A percentile compares a stretch with the other conserved stretches of the same genome.
phyloP scores from a whole-genome alignment of 2,888 invertebrate species.

The Coelopa pilipes region DNA sequence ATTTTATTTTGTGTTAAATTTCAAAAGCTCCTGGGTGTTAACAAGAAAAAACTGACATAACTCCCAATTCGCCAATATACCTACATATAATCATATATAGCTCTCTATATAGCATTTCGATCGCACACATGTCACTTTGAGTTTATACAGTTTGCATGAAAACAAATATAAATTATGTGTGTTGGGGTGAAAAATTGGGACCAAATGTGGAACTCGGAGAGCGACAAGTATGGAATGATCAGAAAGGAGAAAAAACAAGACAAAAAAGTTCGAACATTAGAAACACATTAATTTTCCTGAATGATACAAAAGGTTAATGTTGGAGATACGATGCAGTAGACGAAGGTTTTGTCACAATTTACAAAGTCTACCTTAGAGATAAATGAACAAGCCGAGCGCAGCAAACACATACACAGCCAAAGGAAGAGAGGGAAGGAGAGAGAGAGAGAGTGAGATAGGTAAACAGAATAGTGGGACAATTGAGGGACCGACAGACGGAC shows the following conservation, averaged over 20 bases:
- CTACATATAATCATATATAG: background rate
- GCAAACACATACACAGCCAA: background rate
- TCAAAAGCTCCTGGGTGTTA: too few species aligned
- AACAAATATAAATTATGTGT: background rate
- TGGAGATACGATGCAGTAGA: background rate
- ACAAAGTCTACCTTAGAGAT: background rate
- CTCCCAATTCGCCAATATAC: background rate
- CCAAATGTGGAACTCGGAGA: too few species aligned
- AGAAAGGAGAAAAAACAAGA: background rate
- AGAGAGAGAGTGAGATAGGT: too few species aligned
- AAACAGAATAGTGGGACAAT: too few species aligned
- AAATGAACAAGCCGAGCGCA: background rate
- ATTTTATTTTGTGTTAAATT: background rate
- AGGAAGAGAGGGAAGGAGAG: too few species aligned
- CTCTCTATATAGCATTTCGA: too few species aligned
- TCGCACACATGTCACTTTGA: too few species aligned
- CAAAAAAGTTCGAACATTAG: conserved; percentile 11
- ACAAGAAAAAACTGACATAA: too few species aligned
- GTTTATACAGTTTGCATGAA: conserved; percentile 27
- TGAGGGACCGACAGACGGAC: too few species aligned
- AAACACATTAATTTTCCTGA: conserved; percentile 31
- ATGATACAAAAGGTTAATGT: conserved; percentile 5
- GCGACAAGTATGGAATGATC: too few species aligned
- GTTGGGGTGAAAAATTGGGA: background rate
- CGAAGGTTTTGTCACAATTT: conserved; percentile 4